phyloP scores from a whole-genome alignment of 2,113 vertebrate species.

The Tylochromis polylepis region DNA sequence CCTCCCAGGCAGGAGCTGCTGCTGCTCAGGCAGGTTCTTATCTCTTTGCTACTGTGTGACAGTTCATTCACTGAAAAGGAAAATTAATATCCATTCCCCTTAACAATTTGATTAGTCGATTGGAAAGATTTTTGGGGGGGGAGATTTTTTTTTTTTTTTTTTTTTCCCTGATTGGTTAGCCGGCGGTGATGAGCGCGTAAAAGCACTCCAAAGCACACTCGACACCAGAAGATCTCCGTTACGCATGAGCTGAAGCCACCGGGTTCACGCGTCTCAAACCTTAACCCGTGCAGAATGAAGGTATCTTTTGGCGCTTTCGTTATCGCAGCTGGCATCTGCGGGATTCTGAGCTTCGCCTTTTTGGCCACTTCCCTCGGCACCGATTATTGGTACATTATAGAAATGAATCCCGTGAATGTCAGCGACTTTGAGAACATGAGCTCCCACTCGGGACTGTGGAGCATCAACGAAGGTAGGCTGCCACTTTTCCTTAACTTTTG shows the following conservation, averaged over 20 bases:
- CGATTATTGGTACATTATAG: constrained; percentile 77
- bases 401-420: constrained; percentile 56
- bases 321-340: constrained; percentile 65
- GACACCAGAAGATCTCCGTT: not conserved
- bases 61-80: not conserved
- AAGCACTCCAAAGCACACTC: not conserved
- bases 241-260: not conserved
- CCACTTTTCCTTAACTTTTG: not conserved
- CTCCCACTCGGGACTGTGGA: constrained; percentile 71
- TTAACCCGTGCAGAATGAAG: constrained; percentile 18
- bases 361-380: constrained; percentile 69
- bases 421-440: constrained; percentile 46
- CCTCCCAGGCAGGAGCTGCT: constrained; percentile 22
- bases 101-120: not conserved
- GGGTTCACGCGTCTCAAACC: not conserved
- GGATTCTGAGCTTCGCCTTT: constrained; percentile 70
- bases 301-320: constrained; percentile 59
- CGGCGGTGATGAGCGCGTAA: not conserved
- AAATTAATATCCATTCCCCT: not conserved
- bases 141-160: not conserved
- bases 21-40: not conserved
- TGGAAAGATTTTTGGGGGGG: not conserved
- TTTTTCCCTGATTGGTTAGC: not conserved
- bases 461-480: constrained; percentile 40
- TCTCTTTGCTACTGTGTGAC: not conserved